A percentile compares a stretch with the other conserved stretches of the same genome.
Conservation (phyloP, 1,140 invertebrate genomes). For the Dinothrombium tinctorium region DNA sequence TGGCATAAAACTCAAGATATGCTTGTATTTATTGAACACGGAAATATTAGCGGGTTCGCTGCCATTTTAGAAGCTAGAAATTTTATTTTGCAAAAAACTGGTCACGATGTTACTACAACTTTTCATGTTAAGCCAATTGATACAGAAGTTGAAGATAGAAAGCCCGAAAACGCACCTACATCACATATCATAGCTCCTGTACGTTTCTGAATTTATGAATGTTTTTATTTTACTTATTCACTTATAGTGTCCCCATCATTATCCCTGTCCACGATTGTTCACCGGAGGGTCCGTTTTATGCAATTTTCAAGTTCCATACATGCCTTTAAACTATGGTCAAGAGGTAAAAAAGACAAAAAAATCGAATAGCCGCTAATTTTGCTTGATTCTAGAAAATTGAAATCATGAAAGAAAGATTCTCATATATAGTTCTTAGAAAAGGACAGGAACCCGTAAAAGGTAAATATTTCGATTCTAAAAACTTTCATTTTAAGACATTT, state of each 20-base stretch:
- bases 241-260: slow-evolving; percentile 50
- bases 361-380: background rate
- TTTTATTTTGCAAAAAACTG: slow-evolving; percentile 19
- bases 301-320: slow-evolving; percentile 42
- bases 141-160: background rate
- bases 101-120: slow-evolving; percentile 32
- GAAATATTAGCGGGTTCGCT: slow-evolving; percentile 45
- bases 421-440: slow-evolving; percentile 27
- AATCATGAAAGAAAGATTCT: slow-evolving; percentile 31
- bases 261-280: slow-evolving; percentile 37
- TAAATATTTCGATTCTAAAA: background rate
- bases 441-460: background rate
- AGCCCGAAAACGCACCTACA: background rate
- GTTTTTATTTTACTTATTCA: slow-evolving; percentile 5
- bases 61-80: slow-evolving; percentile 24
- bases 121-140: slow-evolving; percentile 8
- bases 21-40: slow-evolving; percentile 58
- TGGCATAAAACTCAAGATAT: slow-evolving; percentile 65
- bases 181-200: slow-evolving; percentile 47
- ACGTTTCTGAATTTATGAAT: slow-evolving; percentile 20
- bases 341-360: background rate
- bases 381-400: slow-evolving; percentile 17
- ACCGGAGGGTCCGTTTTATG: slow-evolving; percentile 36
- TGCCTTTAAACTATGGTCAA: slow-evolving; percentile 26
- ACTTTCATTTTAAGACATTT: background rate